Percentiles rank a stretch among this genome's conserved stretches.
Evolutionary conservation across 2,888 invertebrate genomes (phyloP).

Genomic region (Melanostoma mellinum): DNA sequence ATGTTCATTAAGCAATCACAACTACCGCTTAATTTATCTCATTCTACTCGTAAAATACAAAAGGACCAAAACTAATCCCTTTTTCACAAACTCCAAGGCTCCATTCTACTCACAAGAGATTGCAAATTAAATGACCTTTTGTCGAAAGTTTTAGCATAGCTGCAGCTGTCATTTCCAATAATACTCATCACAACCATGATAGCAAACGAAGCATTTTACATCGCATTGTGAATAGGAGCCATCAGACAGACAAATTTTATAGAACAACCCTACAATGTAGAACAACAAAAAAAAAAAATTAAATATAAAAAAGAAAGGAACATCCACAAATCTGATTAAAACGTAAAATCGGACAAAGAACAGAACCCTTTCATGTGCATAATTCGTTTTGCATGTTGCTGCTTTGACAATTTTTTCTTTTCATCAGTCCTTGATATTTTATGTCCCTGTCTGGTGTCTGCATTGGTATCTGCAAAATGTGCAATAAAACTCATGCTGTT

Average conservation of each 20-base stretch:
- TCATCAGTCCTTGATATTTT: neutral
- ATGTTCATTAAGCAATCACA: neutral
- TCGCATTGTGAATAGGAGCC: conserved; percentile 14
- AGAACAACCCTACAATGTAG: too few species aligned
- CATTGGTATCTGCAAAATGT: conserved; percentile 25
- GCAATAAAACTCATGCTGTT: conserved; percentile 37
- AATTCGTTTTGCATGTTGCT: conserved; percentile 42
- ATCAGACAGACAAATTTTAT: conserved; percentile 2
- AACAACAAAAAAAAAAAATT: neutral
- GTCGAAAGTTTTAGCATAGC: conserved; percentile 20
- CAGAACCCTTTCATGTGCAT: conserved; percentile 49
- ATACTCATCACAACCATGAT: conserved; percentile 13
- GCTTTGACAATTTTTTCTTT: neutral
- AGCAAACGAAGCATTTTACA: conserved; percentile 21
- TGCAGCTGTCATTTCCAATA: conserved; percentile 53
- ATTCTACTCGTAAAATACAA: too few species aligned
- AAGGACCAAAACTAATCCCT: too few species aligned
- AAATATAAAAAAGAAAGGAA: neutral
- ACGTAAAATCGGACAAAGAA: conserved; percentile 38
- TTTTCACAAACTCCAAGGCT: neutral
- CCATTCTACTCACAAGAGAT: conserved; percentile 4
- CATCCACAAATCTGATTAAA: conserved; percentile 32
- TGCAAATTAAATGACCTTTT: conserved; percentile 34
- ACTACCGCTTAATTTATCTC: neutral
- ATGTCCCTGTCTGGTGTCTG: conserved; percentile 6